phyloP scores from a whole-genome alignment of 2,888 invertebrate species.

The Trichogramma evanescens region DNA sequence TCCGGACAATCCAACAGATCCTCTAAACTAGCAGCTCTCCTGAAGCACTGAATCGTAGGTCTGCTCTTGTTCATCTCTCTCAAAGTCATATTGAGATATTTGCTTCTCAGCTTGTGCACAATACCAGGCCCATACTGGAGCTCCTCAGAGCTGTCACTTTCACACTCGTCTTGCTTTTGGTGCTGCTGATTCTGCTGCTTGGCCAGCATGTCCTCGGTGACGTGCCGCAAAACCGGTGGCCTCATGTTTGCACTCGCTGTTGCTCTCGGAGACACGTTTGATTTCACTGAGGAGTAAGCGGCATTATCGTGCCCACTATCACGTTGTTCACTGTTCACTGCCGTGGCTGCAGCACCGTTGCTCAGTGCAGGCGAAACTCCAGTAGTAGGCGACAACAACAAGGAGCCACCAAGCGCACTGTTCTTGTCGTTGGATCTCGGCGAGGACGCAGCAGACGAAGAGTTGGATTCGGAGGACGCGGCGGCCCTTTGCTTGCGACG shows the following conservation, averaged over 20 bases:
- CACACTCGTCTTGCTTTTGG: conserved; percentile 37
- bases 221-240: conserved; percentile 43
- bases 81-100: conserved; percentile 77
- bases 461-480: conserved; percentile 4
- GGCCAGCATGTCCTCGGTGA: conserved; percentile 37
- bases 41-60: conserved; percentile 60
- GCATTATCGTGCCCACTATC: conserved; percentile 19
- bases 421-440: conserved; percentile 14
- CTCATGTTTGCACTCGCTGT: conserved; percentile 38
- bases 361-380: background rate
- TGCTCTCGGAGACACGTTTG: conserved; percentile 32
- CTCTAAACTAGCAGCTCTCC: conserved; percentile 79
- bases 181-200: background rate
- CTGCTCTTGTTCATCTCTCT: conserved; percentile 61
- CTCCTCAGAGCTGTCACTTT: conserved; percentile 65
- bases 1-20: conserved; percentile 67
- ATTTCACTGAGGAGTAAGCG: conserved; percentile 24
- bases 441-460: background rate
- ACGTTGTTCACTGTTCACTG: conserved; percentile 22
- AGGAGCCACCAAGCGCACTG: conserved; percentile 21
- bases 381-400: conserved; percentile 9
- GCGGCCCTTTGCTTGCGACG: conserved; percentile 52
- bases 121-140: conserved; percentile 87
- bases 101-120: conserved; percentile 78
- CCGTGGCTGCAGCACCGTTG: conserved; percentile 2